These are phyloP conservation scores for Grapholita molesta DNA, from an alignment of 1,140 invertebrate species.

Conservation along the genomic window DNA sequence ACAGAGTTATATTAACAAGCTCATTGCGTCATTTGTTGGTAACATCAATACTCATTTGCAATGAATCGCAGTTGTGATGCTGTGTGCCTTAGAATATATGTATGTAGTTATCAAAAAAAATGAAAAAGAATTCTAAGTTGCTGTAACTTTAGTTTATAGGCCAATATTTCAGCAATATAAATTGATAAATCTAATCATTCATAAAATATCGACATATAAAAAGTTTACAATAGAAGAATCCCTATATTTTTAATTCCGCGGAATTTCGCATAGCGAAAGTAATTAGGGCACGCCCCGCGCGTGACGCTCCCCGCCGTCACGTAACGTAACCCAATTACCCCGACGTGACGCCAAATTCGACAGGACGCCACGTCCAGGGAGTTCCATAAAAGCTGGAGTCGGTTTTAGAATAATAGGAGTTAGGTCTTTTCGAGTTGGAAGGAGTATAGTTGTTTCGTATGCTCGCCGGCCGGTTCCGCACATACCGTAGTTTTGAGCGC, in stretches of 20 bases:
- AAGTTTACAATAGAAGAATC: not conserved
- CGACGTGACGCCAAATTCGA: constrained; percentile 66
- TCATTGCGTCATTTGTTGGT: not conserved
- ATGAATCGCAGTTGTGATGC: not conserved
- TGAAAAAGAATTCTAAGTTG: too few relatives aligned
- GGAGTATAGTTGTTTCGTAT: constrained; percentile 62
- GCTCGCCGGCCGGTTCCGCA: constrained; percentile 58
- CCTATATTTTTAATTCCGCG: constrained; percentile 8
- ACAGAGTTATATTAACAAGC: not conserved
- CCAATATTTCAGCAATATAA: too few relatives aligned
- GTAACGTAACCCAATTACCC: constrained; percentile 73
- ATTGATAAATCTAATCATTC: too few relatives aligned
- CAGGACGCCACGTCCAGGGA: constrained; percentile 38
- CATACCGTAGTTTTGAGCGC: constrained; percentile 71
- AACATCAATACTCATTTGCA: not conserved
- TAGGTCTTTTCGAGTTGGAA: not conserved
- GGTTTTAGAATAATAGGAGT: constrained; percentile 3
- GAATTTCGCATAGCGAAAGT: constrained; percentile 48
- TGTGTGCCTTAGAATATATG: too few relatives aligned
- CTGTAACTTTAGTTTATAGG: too few relatives aligned
- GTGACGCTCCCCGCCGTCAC: constrained; percentile 60
- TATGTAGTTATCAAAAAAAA: too few relatives aligned
- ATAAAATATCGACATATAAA: not conserved
- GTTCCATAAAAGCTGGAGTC: not conserved
- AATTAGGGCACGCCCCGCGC: constrained; percentile 70